Conservation (phyloP, 2,113 vertebrate species). For the Ranitomeya imitator region DNA sequence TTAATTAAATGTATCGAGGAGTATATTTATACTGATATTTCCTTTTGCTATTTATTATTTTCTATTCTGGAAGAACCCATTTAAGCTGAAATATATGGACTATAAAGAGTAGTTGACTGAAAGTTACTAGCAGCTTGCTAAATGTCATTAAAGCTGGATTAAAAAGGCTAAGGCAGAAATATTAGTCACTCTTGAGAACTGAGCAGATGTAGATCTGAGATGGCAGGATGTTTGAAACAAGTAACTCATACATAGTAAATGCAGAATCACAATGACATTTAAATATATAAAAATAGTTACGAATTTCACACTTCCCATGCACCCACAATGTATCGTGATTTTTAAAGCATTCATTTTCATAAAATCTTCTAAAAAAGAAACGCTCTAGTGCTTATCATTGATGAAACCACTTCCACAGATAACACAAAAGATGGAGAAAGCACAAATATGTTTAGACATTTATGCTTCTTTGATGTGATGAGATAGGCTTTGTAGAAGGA, state of each 20-base stretch:
- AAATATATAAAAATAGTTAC: conserved; percentile 40
- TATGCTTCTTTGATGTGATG: not conserved
- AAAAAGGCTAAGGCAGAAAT: conserved; percentile 24
- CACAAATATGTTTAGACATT: conserved; percentile 13
- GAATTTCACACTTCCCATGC: conserved; percentile 40
- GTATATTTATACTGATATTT: too few relatives aligned
- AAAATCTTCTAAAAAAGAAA: not conserved
- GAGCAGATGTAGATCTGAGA: conserved; percentile 40
- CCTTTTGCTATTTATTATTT: too few relatives aligned
- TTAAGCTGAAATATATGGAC: not conserved
- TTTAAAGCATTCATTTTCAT: conserved; percentile 33
- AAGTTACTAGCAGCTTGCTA: conserved; percentile 22
- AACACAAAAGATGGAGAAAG: not conserved
- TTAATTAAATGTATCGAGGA: too few relatives aligned
- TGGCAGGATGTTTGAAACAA: conserved; percentile 25
- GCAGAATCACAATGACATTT: conserved; percentile 49
- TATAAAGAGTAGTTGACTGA: not conserved
- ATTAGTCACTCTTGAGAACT: conserved; percentile 46
- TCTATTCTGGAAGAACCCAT: not conserved
- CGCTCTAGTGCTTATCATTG: not conserved
- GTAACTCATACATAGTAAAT: conserved; percentile 47
- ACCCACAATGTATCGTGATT: conserved; percentile 27
- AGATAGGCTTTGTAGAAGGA: not conserved
- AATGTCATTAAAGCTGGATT: conserved; percentile 14
- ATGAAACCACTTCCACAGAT: not conserved